Conservation (phyloP, 2,888 invertebrate genomes). For the Drosophila buzzatii region DNA sequence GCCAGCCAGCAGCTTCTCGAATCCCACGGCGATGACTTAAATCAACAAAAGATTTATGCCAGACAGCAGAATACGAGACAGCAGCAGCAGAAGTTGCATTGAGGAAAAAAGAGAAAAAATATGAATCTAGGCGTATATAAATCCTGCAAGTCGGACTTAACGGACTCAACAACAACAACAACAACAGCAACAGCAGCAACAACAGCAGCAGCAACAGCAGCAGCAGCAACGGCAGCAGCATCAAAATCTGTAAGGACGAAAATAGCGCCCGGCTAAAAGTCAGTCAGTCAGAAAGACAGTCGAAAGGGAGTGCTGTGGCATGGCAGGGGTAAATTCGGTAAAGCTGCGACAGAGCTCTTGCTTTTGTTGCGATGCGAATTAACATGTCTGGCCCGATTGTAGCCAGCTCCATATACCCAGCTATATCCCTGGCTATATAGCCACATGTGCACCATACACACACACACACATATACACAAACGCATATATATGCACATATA, state of each 20-base stretch:
- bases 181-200: neutral
- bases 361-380: slow-evolving; percentile 66
- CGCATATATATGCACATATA: too few relatives aligned
- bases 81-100: slow-evolving; percentile 10
- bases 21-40: slow-evolving; percentile 66
- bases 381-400: slow-evolving; percentile 70
- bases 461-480: neutral
- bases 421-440: slow-evolving; percentile 34
- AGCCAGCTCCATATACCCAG: slow-evolving; percentile 26
- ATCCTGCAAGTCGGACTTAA: slow-evolving; percentile 74
- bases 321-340: slow-evolving; percentile 14
- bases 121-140: slow-evolving; percentile 51
- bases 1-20: slow-evolving; percentile 5
- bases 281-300: slow-evolving; percentile 43
- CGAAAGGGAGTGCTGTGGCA: slow-evolving; percentile 3
- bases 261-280: slow-evolving; percentile 24
- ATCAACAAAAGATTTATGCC: slow-evolving; percentile 80
- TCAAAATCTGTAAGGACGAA: slow-evolving; percentile 22
- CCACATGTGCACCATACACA: neutral
- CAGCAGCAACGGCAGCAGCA: neutral
- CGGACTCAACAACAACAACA: slow-evolving; percentile 39
- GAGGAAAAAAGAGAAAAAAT: slow-evolving; percentile 23
- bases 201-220: slow-evolving; percentile 8
- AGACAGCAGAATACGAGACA: slow-evolving; percentile 19
- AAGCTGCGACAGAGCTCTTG: slow-evolving; percentile 30